Percentiles rank a stretch among this genome's conserved stretches.
Evolutionary conservation across 2,113 vertebrate genomes (phyloP).

Genomic region (Oceanodroma tethys): DNA sequence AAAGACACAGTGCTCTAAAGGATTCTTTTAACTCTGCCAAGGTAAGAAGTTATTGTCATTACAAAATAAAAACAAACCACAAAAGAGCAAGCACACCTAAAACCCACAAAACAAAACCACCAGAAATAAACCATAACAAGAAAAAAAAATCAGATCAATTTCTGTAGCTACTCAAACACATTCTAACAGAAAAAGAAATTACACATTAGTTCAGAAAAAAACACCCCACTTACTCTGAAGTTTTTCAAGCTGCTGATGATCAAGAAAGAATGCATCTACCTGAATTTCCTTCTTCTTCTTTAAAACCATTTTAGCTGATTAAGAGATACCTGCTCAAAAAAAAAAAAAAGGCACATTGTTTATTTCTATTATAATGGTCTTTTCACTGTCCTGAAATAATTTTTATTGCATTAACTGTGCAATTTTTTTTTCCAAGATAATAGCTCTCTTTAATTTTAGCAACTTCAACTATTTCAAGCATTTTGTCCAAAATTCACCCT

Average conservation of each 20-base stretch:
- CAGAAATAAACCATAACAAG: not conserved
- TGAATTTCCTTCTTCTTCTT: slow-evolving; percentile 88
- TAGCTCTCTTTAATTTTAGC: not conserved
- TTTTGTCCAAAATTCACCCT: not conserved
- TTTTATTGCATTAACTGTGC: not conserved
- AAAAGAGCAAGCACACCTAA: not conserved
- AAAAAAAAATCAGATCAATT: not conserved
- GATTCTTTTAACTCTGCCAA: not conserved
- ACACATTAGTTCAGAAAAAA: not conserved
- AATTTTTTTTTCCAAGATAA: not conserved
- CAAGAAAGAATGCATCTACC: slow-evolving; percentile 79
- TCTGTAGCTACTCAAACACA: not conserved
- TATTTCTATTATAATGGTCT: not conserved
- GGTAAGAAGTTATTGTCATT: not conserved
- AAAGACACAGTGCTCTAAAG: fast-evolving
- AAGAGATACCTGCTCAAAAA: not conserved
- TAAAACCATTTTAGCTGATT: slow-evolving; percentile 81
- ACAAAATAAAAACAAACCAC: not conserved
- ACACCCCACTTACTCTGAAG: slow-evolving; percentile 75
- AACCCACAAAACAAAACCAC: not conserved
- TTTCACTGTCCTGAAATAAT: not conserved
- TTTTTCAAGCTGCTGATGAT: slow-evolving; percentile 73
- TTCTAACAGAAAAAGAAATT: not conserved
- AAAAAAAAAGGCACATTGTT: not conserved
- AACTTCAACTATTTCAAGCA: not conserved